Conservation (phyloP, 2,888 invertebrate species). For the Thereva nobilitata region DNA sequence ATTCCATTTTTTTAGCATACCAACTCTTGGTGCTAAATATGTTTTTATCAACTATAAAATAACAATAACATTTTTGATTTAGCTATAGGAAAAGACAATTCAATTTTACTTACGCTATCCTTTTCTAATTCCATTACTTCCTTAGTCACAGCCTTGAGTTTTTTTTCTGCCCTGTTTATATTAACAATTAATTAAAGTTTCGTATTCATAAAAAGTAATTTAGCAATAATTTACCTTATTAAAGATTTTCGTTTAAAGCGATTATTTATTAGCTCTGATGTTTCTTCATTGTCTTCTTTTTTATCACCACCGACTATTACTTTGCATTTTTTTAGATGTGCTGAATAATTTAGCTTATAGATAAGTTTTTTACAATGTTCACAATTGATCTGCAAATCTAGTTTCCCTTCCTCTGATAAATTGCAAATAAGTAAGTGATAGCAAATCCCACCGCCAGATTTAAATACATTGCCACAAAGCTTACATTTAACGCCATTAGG, state of each 20-base stretch:
- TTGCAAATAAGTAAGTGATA: slow-evolving; percentile 52
- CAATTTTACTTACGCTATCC: slow-evolving; percentile 9
- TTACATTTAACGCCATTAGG: slow-evolving; percentile 49
- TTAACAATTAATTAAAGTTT: not conserved
- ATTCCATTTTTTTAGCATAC: slow-evolving; percentile 38
- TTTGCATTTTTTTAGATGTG: slow-evolving; percentile 48
- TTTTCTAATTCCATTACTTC: slow-evolving; percentile 9
- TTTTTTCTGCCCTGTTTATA: slow-evolving; percentile 28
- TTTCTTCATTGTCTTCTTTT: not conserved
- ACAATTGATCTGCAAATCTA: slow-evolving; percentile 46
- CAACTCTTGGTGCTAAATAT: slow-evolving; percentile 20
- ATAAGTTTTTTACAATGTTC: slow-evolving; percentile 47
- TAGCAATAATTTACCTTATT: not conserved
- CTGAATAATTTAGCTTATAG: slow-evolving; percentile 39
- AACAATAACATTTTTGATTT: too few relatives aligned
- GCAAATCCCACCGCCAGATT: slow-evolving; percentile 50
- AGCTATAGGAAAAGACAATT: not conserved
- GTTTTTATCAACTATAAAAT: slow-evolving; percentile 34
- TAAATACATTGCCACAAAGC: slow-evolving; percentile 47
- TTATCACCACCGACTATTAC: slow-evolving; percentile 5
- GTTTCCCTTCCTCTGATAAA: slow-evolving; percentile 39
- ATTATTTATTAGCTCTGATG: not conserved
- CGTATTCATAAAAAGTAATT: not conserved
- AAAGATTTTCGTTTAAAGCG: not conserved
- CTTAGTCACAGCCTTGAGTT: slow-evolving; percentile 16